Base-by-base conservation (phyloP, 2,797 vertebrate genomes). In the Ciconia nigra region DNA sequence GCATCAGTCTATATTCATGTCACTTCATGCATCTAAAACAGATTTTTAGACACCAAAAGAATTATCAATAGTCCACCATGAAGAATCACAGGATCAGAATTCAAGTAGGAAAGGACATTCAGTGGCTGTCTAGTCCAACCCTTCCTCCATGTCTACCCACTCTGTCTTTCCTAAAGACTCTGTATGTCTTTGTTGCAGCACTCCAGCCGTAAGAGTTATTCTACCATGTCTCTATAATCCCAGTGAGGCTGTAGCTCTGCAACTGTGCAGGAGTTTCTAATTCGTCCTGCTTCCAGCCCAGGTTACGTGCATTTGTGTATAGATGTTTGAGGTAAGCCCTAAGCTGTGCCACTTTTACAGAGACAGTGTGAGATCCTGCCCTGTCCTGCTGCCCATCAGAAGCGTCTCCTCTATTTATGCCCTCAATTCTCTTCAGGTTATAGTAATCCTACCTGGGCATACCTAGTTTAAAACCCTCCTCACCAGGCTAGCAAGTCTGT, bases 161-260 rank as follows among this genome's bases (percentile, higher is more conserved):
- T 4, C 10, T 19, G 12, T 10, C 6, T 65, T 65, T 72, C 54
- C 13, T 79, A 58, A 47, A 47, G 26, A 29, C 11, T 49, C 35
- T 16, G 1, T 26, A 26, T 20, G 5, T 58, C 31, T 65, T 15
- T 0, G 0, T 25, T 41, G n/a, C 39, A 83, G 6, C 9, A 15
- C 13, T 71, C 7, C 17, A 22, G 39, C 12, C 2, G 0, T 22
- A 46, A 18, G 3, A 6, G 6, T 25, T 78, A 26, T n/a, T 69
- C 12, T 73, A 37, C 19, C 26, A 11, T 7, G 6, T 31, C 44
- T 69, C 42, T 57, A 16, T n/a, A 82, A 58, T 5, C 31, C 29
- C 59, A 35, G 15, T 15, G 24, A 58, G 6, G 16, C 0, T 4
- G 5, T 28, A 85, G 31, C 13, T 58, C 13, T 58, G 31, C 35